Percentiles rank a stretch among this genome's conserved stretches.
Conservation (phyloP, 2,888 invertebrate species). For the Dryomyza anilis region DNA sequence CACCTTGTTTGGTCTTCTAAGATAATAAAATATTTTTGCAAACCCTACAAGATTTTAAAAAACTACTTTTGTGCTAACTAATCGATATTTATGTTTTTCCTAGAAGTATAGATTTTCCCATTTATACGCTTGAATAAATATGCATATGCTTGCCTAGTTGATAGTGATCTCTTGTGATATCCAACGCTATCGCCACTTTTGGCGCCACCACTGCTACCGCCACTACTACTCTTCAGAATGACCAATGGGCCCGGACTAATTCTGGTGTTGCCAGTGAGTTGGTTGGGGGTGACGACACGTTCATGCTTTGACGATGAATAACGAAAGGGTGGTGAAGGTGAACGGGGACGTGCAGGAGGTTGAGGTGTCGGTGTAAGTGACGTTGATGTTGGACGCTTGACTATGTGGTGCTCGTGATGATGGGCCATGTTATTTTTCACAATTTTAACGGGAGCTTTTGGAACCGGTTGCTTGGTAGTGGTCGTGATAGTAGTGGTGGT, state of each 20-base stretch:
- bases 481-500: conserved; percentile 7
- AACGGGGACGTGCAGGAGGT: conserved; percentile 37
- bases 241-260: conserved; percentile 35
- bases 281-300: conserved; percentile 33
- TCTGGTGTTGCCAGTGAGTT: conserved; percentile 31
- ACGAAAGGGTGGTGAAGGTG: conserved; percentile 42
- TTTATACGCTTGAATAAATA: too few relatives aligned
- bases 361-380: conserved; percentile 17
- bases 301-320: conserved; percentile 43
- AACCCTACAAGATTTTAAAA: too few relatives aligned
- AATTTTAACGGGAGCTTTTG: conserved; percentile 9
- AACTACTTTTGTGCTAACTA: too few relatives aligned
- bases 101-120: too few relatives aligned
- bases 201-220: conserved; percentile 18
- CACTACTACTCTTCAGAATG: conserved; percentile 37
- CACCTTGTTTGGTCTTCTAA: too few relatives aligned
- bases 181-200: conserved; percentile 38
- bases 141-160: conserved; percentile 41
- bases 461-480: conserved; percentile 9
- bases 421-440: background rate
- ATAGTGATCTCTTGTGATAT: conserved; percentile 42
- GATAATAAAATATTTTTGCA: background rate
- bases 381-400: background rate
- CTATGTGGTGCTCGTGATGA: conserved; percentile 12
- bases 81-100: too few relatives aligned